Base-by-base conservation (phyloP, 2,113 vertebrate species). In the Felis catus region DNA sequence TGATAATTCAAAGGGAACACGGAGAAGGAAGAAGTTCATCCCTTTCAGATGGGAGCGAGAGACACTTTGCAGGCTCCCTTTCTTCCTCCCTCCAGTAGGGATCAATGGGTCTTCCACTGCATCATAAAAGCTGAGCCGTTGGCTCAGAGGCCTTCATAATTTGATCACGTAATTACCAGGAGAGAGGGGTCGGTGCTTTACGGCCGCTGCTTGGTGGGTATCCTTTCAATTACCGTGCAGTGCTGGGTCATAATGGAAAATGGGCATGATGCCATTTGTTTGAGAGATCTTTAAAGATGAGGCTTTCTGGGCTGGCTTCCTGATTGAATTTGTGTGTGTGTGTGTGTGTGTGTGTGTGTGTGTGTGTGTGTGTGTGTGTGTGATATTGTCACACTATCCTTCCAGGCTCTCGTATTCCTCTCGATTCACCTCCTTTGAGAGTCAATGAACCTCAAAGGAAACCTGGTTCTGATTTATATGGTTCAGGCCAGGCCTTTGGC, bases 391-490 rank as follows among this genome's bases (percentile, higher is more conserved):
- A 82, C 12, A 74, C 2, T 6, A 19, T 86, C 53, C 48, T 68
- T 13, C 0, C 1, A 91, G 65, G 51, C 9, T 4, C 48, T 63
- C 9, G 29, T 3, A 25, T 83, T 48, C 15, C 61, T 97, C 33
- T 65, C 92, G 89, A 83, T 95, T 96, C 88, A 36, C 65, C 65
- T 76, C 71, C n/a, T 89, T 45, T 10, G 71, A 91, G 78, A 66
- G 36, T 61, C 21, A 71, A 11, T 36, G 78, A 82, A 71, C 86
- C 66, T 93, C 96, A 41, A 45, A 65, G 82, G n/a, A 85, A 4
- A 31, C 27, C 15, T 61, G 29, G 23, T 31, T 93, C 33, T 85
- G 66, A 51, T 73, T 91, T 70, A 14, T 70, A 14, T 2, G 70
- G 31, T 36, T 91, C 36, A 41, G 3, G 23, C n/a, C 31, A 51